Base-by-base conservation (phyloP, 2,113 vertebrate species). In the Nycticebus coucang region DNA sequence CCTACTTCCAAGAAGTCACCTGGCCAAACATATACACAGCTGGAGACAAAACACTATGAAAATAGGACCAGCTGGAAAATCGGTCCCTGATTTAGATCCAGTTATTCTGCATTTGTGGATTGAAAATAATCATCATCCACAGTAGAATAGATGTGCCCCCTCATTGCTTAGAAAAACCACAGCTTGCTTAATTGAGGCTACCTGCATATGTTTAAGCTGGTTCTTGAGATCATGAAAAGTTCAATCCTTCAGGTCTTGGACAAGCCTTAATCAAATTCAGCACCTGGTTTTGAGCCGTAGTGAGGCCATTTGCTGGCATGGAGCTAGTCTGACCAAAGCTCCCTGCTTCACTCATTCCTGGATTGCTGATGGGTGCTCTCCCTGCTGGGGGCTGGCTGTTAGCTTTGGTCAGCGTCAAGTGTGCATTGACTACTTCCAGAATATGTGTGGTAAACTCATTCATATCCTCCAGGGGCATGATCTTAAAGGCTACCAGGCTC, bases 251-350 rank as follows among this genome's bases (percentile, higher is more conserved):
- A 0, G 98, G 97, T 26, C 99, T 98, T 35, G 98, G 98, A 90
- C 99, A 99, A 97, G 98, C 98, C 98, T 99, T 99, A 96, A 99
- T 99, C 97, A 99, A 98, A 97, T 98, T 99, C 95, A 99, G 97
- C 95, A 99, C 99, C 98, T 99, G 99, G 91, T 99, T 99, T 97
- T 99, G 99, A 75, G 98, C 98, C 0, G 97, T 96, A 0, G 98
- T 99, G 89, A 99, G 98, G 3, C 99, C 99, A 5, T 99, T 99
- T 95, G 98, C 45, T 50, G 45, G 45, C 8, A 9, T 50, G 45
- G 10, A 50, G 45, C 45, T 50, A 10, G 45, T 9, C 45, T 10
- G 8, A 50, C 8, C 45, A 50, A 50, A 50, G 45, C 45, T 50
- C 45, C 45, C 45, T 50, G 95, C 0, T 4, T 97, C 98, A 50